These are phyloP conservation scores for Epirrhoe tristata DNA, from an alignment of 2,888 invertebrate species.

Conservation along the genomic window DNA sequence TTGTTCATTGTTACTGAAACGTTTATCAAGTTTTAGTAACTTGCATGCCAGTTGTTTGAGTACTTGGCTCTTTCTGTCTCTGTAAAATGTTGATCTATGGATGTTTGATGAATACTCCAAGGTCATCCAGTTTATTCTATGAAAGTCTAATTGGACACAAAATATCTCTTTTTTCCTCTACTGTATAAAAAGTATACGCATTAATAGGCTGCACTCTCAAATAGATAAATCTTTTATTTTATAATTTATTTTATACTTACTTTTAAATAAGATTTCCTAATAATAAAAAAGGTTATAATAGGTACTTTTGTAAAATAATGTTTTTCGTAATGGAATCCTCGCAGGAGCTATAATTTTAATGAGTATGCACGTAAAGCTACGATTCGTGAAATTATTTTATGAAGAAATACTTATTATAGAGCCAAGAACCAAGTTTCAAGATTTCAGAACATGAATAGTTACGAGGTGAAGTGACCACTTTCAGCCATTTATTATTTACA, in stretches of 20 bases:
- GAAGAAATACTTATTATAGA: background rate
- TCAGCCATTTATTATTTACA: conserved; percentile 1
- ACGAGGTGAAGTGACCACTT: background rate
- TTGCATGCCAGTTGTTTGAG: background rate
- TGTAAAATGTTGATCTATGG: too few species aligned
- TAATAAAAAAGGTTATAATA: background rate
- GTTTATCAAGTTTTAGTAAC: background rate
- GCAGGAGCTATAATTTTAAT: background rate
- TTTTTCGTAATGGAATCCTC: background rate
- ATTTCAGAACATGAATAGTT: background rate
- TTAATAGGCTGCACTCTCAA: too few species aligned
- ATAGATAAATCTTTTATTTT: too few species aligned
- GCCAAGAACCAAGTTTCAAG: too few species aligned
- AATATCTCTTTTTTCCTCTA: too few species aligned
- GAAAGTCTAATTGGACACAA: too few species aligned
- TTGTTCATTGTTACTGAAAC: conserved; percentile 3
- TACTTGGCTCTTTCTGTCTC: background rate
- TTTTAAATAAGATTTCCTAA: background rate
- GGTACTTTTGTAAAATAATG: background rate
- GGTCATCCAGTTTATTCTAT: too few species aligned
- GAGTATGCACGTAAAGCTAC: background rate
- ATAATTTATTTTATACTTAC: too few species aligned
- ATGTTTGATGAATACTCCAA: too few species aligned
- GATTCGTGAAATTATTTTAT: too few species aligned
- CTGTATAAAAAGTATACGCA: too few species aligned